Evolutionary conservation across 2,113 vertebrate species (phyloP).

Genomic region (Mormoops blainvillei): DNA sequence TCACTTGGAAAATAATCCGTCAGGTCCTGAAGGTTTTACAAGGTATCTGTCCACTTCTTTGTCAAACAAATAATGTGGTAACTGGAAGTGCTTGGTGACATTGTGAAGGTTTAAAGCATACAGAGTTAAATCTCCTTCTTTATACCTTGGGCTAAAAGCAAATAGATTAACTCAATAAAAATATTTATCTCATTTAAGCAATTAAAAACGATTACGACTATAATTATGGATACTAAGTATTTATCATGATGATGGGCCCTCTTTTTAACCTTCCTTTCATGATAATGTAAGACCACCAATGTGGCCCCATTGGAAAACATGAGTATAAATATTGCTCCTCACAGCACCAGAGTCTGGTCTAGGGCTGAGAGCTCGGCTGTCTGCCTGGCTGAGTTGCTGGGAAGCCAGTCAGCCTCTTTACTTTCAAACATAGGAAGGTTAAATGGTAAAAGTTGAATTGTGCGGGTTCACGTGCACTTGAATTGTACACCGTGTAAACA

Average conservation of each 20-base stretch:
- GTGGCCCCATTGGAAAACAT: neutral
- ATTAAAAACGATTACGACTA: neutral
- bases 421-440: neutral
- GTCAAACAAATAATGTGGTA: constrained; percentile 75
- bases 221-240: neutral
- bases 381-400: neutral
- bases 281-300: neutral
- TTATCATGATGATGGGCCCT: neutral
- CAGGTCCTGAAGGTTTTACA: constrained; percentile 82
- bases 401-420: neutral
- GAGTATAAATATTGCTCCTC: neutral
- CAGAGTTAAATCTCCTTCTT: constrained; percentile 86
- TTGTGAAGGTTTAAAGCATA: constrained; percentile 89
- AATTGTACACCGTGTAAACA: neutral
- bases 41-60: constrained; percentile 88
- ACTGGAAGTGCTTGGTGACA: constrained; percentile 70
- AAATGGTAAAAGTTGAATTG: neutral
- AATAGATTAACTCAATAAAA: constrained; percentile 42
- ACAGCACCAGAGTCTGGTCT: neutral
- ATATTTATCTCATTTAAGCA: neutral
- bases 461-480: neutral
- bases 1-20: constrained; percentile 89
- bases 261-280: neutral
- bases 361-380: neutral
- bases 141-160: constrained; percentile 83